phyloP scores from a whole-genome alignment of 2,797 vertebrate species.

The Myoxocephalus aenaeus region DNA sequence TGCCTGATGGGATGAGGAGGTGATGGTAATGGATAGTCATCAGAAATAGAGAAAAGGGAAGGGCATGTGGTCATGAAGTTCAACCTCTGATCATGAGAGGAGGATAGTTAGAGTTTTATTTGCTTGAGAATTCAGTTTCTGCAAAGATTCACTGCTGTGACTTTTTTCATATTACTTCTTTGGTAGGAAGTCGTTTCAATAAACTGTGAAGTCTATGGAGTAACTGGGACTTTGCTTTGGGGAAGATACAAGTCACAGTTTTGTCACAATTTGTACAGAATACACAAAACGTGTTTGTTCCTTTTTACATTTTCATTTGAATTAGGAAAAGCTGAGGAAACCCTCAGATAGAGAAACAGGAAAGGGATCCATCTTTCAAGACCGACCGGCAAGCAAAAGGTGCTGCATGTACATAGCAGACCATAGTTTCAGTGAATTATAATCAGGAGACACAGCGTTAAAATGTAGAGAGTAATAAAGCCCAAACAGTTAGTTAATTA shows the following conservation, averaged over 20 bases:
- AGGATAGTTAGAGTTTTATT: not conserved
- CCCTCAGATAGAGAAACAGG: not conserved
- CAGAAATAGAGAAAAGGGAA: conserved; percentile 31
- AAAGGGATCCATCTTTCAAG: not conserved
- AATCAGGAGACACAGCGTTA: not conserved
- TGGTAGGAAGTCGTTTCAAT: not conserved
- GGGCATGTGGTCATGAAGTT: conserved; percentile 1
- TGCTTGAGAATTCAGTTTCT: not conserved
- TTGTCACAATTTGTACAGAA: not conserved
- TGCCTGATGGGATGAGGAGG: conserved; percentile 25
- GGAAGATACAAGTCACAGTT: not conserved
- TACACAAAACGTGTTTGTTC: not conserved
- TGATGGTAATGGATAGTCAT: conserved; percentile 38
- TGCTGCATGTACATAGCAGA: not conserved
- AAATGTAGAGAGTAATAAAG: not conserved
- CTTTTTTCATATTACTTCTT: not conserved
- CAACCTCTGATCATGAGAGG: not conserved
- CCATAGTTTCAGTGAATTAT: not conserved
- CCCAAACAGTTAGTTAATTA: not conserved
- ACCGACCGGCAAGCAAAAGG: not conserved
- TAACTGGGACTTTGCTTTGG: not conserved
- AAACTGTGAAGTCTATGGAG: not conserved
- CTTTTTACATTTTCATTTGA: not conserved
- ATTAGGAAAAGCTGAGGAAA: not conserved
- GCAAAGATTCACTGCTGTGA: not conserved